Evolutionary conservation across 2,888 invertebrate genomes (phyloP), one percentile per base, ranked within the genome.

Genomic region (Diabrotica balteata): DNA sequence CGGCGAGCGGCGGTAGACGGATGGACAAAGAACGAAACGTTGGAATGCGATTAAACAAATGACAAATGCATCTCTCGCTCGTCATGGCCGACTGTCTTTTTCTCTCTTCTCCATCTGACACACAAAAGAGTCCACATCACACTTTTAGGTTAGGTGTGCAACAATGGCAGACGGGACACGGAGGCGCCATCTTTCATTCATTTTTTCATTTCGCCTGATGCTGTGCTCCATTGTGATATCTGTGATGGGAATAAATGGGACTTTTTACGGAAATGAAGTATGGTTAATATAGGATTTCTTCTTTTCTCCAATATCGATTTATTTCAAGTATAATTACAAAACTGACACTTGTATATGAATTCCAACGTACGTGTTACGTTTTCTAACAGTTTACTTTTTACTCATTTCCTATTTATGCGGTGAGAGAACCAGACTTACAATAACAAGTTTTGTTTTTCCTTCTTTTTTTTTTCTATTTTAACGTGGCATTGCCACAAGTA

Each of bases 151-250:
- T 66, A 60, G 59, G 72, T 71, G 67, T 58, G 54, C 68, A 70
- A 68, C 64, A 69, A 66, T 66, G 59, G 63, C 63, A 63, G 68
- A 52, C 64, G 63, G 75, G 76, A 75, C 76, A 72, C 57, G 54
- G 59, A 74, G 78, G 78, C 78, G 78, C 78, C 78, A 77, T 73
- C 68, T 63, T 76, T 73, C 77, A 76, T 77, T 76, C 76, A 77
- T 69, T 72, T 73, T 71, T 73, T 75, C 64, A 17, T 53, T 47
- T 60, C 60, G 49, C 51, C 46, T 46, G 52, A 58, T 52, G 51
- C 42, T 71, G 46, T 50, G 46, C 52, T 46, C 50, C 50, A 57
- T 63, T 63, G 54, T 63, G 11, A 44, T 57, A 11, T 11, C 45
- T 57, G 11, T 57, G 44, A 57, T 58, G 47, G 57, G 50, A 49